Evolutionary conservation across 2,888 invertebrate genomes (phyloP).

Genomic region (Himalopsyche anomala): DNA sequence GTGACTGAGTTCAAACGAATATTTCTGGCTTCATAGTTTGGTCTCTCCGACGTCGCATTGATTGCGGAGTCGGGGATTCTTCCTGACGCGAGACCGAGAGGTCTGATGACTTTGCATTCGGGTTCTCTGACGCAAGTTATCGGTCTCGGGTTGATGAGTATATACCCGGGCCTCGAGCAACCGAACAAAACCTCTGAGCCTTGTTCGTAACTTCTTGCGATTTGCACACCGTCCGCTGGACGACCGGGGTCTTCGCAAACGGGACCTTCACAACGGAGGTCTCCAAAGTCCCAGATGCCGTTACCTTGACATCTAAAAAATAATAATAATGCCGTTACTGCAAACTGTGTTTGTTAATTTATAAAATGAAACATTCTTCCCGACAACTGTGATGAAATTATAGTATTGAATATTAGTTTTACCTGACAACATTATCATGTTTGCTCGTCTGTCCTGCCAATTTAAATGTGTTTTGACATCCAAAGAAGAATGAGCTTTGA

Average conservation of each 20-base stretch:
- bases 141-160: conserved; percentile 92
- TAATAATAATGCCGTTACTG: conserved; percentile 58
- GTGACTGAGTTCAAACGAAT: conserved; percentile 94
- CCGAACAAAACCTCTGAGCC: conserved; percentile 94
- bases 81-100: conserved; percentile 93
- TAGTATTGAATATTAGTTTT: conserved; percentile 39
- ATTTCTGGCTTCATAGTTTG: conserved; percentile 93
- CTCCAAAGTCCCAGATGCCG: conserved; percentile 98
- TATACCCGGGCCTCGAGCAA: conserved; percentile 94
- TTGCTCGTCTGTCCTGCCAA: conserved; percentile 93
- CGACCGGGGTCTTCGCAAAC: conserved; percentile 97
- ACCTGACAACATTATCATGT: conserved; percentile 91
- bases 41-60: conserved; percentile 94
- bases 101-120: conserved; percentile 94
- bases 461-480: conserved; percentile 96
- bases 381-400: no score
- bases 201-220: conserved; percentile 90
- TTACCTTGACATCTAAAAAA: conserved; percentile 87
- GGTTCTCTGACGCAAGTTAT: conserved; percentile 94
- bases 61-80: conserved; percentile 96
- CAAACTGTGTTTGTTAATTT: not conserved
- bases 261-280: conserved; percentile 96
- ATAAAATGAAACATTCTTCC: no score
- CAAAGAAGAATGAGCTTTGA: conserved; percentile 96
- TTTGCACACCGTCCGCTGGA: conserved; percentile 93